Evolutionary conservation across 2,888 invertebrate species (phyloP).

Genomic region (Torymus texanus): DNA sequence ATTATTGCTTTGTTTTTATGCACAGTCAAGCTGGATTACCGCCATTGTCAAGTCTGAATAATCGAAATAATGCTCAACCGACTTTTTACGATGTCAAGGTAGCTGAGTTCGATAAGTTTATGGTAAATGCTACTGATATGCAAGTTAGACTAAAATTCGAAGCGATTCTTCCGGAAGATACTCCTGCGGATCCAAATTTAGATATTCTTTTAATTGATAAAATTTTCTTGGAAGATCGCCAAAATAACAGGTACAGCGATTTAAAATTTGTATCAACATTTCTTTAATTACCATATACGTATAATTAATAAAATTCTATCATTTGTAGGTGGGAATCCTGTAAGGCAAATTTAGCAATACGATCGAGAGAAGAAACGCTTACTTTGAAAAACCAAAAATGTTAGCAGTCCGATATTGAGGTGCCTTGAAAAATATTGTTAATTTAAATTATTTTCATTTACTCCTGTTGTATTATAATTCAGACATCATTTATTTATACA

Average conservation of each 20-base stretch:
- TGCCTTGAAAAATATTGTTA: conserved; percentile 12
- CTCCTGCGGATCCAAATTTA: conserved; percentile 58
- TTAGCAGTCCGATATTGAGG: background rate
- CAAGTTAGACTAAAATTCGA: conserved; percentile 64
- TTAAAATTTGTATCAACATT: too few relatives aligned
- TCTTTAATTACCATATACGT: background rate
- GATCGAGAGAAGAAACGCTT: conserved; percentile 58
- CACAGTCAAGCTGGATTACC: conserved; percentile 39
- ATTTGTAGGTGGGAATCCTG: conserved; percentile 68
- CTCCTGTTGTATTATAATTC: conserved; percentile 12
- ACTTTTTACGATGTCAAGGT: conserved; percentile 68
- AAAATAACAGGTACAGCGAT: conserved; percentile 65
- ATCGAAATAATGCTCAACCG: conserved; percentile 59
- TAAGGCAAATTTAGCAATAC: conserved; percentile 58
- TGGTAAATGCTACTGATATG: conserved; percentile 57
- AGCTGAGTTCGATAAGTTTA: conserved; percentile 61
- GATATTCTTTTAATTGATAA: conserved; percentile 64
- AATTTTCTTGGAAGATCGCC: conserved; percentile 68
- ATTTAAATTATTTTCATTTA: conserved; percentile 39
- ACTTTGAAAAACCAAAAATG: conserved; percentile 60
- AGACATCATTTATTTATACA: conserved; percentile 32
- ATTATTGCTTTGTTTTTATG: background rate
- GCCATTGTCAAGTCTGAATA: conserved; percentile 61
- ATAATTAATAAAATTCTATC: conserved; percentile 6
- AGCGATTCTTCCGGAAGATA: conserved; percentile 48